These are phyloP conservation scores for Bombyx mandarina DNA, from an alignment of 1,140 invertebrate genomes.

Conservation along the genomic window DNA sequence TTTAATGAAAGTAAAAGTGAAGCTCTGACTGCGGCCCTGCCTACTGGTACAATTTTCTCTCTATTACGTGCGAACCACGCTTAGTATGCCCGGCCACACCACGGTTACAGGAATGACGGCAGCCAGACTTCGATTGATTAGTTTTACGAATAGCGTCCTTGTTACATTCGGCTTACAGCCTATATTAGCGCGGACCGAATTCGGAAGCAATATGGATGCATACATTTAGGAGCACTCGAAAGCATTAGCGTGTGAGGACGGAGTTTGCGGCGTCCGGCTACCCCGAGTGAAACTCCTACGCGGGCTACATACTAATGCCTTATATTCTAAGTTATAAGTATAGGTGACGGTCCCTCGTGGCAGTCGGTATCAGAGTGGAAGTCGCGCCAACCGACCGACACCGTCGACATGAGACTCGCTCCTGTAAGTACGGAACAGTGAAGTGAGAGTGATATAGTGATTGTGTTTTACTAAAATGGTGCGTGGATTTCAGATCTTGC, in stretches of 20 bases:
- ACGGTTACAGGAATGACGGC: conserved; percentile 62
- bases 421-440: conserved; percentile 44
- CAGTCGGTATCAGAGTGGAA: conserved; percentile 32
- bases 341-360: conserved; percentile 28
- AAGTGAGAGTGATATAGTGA: conserved; percentile 11
- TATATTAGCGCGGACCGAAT: conserved; percentile 9
- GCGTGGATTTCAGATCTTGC: conserved; percentile 49
- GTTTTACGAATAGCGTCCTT: too few relatives aligned
- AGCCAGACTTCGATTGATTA: conserved; percentile 13
- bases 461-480: conserved; percentile 14
- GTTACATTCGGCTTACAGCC: too few relatives aligned
- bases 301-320: conserved; percentile 51
- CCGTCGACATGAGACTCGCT: conserved; percentile 38
- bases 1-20: conserved; percentile 4
- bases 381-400: conserved; percentile 43
- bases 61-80: conserved; percentile 51
- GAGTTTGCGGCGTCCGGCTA: conserved; percentile 37
- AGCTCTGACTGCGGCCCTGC: conserved; percentile 28
- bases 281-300: conserved; percentile 52
- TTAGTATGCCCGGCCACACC: conserved; percentile 44
- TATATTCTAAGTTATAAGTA: conserved; percentile 61
- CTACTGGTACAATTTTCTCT: conserved; percentile 59
- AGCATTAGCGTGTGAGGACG: conserved; percentile 40
- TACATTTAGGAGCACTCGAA: conserved; percentile 43
- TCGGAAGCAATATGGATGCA: conserved; percentile 25